Evolutionary conservation across 2,888 invertebrate genomes (phyloP).

Genomic region (Zonitis immaculata): DNA sequence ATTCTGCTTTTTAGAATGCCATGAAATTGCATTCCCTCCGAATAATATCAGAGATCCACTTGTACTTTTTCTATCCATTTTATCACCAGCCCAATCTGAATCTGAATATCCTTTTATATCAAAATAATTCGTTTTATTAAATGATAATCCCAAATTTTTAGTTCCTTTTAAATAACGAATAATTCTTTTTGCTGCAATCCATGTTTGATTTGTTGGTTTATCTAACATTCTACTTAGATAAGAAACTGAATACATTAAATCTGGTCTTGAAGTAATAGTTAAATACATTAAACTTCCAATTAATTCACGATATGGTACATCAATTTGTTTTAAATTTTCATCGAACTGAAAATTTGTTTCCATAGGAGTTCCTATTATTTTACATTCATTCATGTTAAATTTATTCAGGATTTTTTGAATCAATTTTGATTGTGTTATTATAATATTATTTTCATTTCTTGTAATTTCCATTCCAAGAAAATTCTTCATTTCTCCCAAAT

Average conservation of each 20-base stretch:
- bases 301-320: conserved; percentile 13
- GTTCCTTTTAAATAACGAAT: conserved; percentile 23
- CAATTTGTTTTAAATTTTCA: too few species aligned
- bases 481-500: conserved; percentile 14
- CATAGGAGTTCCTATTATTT: conserved; percentile 12
- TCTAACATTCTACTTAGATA: conserved; percentile 19
- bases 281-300: conserved; percentile 22
- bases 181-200: conserved; percentile 20
- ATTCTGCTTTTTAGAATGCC: conserved; percentile 35
- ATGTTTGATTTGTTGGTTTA: conserved; percentile 7
- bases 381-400: conserved; percentile 16
- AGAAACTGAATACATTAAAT: conserved; percentile 11
- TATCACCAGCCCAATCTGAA: conserved; percentile 34
- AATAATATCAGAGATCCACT: conserved; percentile 32
- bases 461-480: conserved; percentile 19
- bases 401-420: conserved; percentile 18
- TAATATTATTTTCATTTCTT: conserved; percentile 13
- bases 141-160: conserved; percentile 5
- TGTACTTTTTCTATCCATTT: conserved; percentile 32
- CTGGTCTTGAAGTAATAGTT: conserved; percentile 14
- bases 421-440: conserved; percentile 12
- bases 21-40: conserved; percentile 30
- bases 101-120: conserved; percentile 27
- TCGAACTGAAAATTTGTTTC: conserved; percentile 17
- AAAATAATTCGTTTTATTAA: conserved; percentile 2